Conservation (phyloP, 2,888 invertebrate species). For the Scaptomyza parva region DNA sequence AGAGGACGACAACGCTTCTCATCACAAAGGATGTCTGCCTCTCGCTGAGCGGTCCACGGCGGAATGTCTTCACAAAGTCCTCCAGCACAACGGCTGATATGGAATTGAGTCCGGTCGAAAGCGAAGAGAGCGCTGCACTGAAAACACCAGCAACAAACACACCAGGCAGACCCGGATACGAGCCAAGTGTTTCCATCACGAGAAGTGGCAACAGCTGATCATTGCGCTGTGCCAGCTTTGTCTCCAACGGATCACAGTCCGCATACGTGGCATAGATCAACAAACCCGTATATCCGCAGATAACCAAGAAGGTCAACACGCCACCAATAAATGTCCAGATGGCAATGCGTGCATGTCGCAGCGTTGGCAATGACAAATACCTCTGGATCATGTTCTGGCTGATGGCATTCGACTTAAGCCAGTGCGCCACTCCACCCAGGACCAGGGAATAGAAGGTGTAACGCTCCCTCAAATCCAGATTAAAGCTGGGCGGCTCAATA, state of each 20-base stretch:
- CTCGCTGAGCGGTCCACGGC: slow-evolving; percentile 86
- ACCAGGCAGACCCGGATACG: slow-evolving; percentile 93
- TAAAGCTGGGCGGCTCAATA: slow-evolving; percentile 87
- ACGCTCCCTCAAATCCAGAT: slow-evolving; percentile 89
- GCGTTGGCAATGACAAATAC: slow-evolving; percentile 89
- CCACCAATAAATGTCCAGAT: slow-evolving; percentile 91
- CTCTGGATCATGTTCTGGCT: slow-evolving; percentile 93
- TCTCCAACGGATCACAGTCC: slow-evolving; percentile 93
- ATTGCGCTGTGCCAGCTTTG: slow-evolving; percentile 89
- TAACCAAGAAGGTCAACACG: slow-evolving; percentile 89
- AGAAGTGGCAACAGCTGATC: slow-evolving; percentile 93
- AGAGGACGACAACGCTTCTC: slow-evolving; percentile 88
- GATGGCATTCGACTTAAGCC: slow-evolving; percentile 90
- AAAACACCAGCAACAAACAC: slow-evolving; percentile 96
- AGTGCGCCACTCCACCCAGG: slow-evolving; percentile 90
- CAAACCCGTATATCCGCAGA: slow-evolving; percentile 94
- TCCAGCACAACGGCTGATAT: slow-evolving; percentile 91
- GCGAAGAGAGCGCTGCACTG: slow-evolving; percentile 94
- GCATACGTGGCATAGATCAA: slow-evolving; percentile 94
- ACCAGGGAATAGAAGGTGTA: slow-evolving; percentile 90
- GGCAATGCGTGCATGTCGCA: slow-evolving; percentile 86
- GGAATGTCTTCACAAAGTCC: slow-evolving; percentile 88
- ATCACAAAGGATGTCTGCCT: slow-evolving; percentile 87
- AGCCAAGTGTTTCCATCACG: slow-evolving; percentile 93
- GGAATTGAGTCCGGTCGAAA: slow-evolving; percentile 92